Conservation (phyloP, 2,888 invertebrate genomes). For the Lepidocyrtoides sp. region DNA sequence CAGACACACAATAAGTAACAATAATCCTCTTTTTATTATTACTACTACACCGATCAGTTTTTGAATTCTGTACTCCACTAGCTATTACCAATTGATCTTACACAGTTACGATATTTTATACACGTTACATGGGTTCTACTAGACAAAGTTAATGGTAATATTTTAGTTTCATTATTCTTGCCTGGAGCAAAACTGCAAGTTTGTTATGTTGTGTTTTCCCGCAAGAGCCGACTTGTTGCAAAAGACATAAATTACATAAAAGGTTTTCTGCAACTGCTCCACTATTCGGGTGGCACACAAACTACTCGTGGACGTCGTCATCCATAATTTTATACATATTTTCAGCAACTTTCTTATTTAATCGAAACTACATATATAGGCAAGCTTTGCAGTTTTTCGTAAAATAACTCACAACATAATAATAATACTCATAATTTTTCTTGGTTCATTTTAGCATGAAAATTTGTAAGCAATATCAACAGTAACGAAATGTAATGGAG, state of each 20-base stretch:
- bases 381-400: not conserved
- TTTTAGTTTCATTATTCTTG: no score
- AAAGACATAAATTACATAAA: not conserved
- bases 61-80: no score
- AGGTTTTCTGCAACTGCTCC: not conserved
- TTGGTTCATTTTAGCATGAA: not conserved
- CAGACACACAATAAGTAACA: no score
- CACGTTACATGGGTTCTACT: no score
- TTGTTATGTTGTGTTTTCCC: not conserved
- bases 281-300: not conserved
- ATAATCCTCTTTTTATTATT: no score
- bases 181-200: no score
- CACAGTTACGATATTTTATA: no score
- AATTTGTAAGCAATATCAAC: not conserved
- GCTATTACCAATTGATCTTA: no score
- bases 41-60: no score
- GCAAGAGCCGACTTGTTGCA: slow-evolving; percentile 29
- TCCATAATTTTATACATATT: slow-evolving; percentile 46
- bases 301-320: slow-evolving; percentile 59
- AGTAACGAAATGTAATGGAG: not conserved
- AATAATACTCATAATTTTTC: slow-evolving; percentile 14
- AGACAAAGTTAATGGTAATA: no score
- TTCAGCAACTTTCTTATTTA: slow-evolving; percentile 41
- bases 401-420: not conserved
- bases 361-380: not conserved